Base-by-base conservation (phyloP, 2,888 invertebrate genomes). In the Apodemia hepburni region DNA sequence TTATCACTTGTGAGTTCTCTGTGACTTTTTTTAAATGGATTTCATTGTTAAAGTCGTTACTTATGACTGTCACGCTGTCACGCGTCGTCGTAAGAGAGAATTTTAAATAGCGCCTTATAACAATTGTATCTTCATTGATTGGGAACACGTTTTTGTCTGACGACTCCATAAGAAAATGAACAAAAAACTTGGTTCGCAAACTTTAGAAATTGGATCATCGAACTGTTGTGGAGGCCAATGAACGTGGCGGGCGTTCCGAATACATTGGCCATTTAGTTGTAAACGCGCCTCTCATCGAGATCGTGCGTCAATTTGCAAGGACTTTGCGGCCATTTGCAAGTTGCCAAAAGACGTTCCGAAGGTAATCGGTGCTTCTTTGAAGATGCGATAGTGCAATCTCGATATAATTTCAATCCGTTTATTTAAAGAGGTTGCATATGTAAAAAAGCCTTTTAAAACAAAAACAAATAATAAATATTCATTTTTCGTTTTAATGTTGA, bases 171-270 rank as follows among this genome's bases (percentile, higher is more conserved):
- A 84, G 73, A 82, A 85, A 80, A 78, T 74, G 71, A 76, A 80
- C 79, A 85, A 87, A 86, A 75, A 85, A 80, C 75, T 74, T 71
- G 65, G 73, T 75, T 74, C 72, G 77, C 78, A 79, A 81, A 81
- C 83, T 83, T 76, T 73, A 77, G 78, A 85, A 87, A 85, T 81
- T 87, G 74, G 87, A 86, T 82, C 86, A 84, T 85, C 85, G 86
- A 87, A 87, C 88, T 79, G 79, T 83, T 77, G 73, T 74, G 74
- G 81, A 80, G 84, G 84, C 83, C 81, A 84, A 75, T 77, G 79
- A 84, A 82, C 79, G 81, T 74, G 72, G 74, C 73, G 73, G 45
- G 72, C 69, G 73, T 71, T 71, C 69, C 73, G 68, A 69, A 68
- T 68, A 70, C 67, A 73, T 69, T 64, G 68, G 70, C 65, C 68